phyloP scores from a whole-genome alignment of 2,888 invertebrate species.

The Pollenia amentaria region DNA sequence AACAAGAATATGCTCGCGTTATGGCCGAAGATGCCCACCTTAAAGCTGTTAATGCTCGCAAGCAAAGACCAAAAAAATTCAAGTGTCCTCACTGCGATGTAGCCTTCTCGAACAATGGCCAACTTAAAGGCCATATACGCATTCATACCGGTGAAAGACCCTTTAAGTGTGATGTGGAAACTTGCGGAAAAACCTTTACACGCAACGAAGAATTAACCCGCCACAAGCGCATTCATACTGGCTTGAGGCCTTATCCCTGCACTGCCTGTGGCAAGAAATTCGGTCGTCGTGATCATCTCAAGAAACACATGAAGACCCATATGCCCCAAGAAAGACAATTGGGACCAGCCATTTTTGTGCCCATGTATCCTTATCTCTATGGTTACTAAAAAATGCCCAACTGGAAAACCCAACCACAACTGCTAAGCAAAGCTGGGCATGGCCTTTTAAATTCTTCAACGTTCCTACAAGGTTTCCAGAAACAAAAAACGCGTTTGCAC shows the following conservation, averaged over 20 bases:
- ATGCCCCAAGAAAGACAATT: constrained; percentile 87
- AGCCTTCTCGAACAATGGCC: constrained; percentile 97
- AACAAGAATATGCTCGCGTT: constrained; percentile 89
- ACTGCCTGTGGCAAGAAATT: constrained; percentile 95
- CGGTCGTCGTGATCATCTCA: constrained; percentile 96
- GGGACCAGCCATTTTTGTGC: constrained; percentile 87
- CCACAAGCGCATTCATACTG: constrained; percentile 96
- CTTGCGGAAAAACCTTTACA: constrained; percentile 95
- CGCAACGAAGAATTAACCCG: constrained; percentile 96
- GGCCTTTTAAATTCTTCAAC: constrained; percentile 23
- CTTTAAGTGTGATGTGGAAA: constrained; percentile 93
- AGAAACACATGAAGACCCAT: constrained; percentile 96
- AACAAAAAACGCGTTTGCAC: constrained; percentile 61
- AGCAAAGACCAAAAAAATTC: constrained; percentile 95
- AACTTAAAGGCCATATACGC: constrained; percentile 94
- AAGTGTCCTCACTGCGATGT: constrained; percentile 95
- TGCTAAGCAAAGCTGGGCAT: constrained; percentile 36
- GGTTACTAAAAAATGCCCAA: constrained; percentile 85
- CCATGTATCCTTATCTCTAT: constrained; percentile 87
- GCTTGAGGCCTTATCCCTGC: constrained; percentile 94
- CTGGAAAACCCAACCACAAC: not conserved
- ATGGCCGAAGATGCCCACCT: constrained; percentile 90
- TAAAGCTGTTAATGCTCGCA: constrained; percentile 88
- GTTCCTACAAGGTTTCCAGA: constrained; percentile 56
- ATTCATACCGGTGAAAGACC: constrained; percentile 96